These are phyloP conservation scores for Nannoperca obscura DNA, from an alignment of 2,797 vertebrate genomes.

Conservation along the genomic window DNA sequence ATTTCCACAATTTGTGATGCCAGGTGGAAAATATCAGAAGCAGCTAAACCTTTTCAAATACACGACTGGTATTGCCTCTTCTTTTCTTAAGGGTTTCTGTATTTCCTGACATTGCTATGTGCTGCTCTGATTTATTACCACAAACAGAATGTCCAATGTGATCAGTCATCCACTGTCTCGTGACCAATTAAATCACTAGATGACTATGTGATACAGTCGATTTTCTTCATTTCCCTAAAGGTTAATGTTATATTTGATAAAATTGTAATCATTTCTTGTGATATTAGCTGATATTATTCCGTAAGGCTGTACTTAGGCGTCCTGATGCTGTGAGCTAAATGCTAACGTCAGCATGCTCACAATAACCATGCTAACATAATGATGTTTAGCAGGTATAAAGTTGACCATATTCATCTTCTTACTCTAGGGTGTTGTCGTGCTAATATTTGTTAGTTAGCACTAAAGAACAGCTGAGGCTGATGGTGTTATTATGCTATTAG, in stretches of 20 bases:
- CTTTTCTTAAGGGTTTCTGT: neutral
- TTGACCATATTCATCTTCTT: too few relatives aligned
- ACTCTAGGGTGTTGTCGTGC: too few relatives aligned
- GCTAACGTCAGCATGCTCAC: too few relatives aligned
- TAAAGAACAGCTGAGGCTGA: too few relatives aligned
- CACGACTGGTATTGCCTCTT: neutral
- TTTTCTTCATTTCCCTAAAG: slow-evolving; percentile 8
- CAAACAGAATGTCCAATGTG: neutral
- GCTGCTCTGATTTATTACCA: slow-evolving; percentile 21
- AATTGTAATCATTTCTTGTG: neutral
- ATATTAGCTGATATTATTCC: neutral
- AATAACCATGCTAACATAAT: too few relatives aligned
- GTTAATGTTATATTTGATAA: neutral
- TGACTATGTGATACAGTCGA: slow-evolving; percentile 11
- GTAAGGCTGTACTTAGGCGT: neutral
- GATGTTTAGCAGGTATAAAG: too few relatives aligned
- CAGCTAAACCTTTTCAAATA: neutral
- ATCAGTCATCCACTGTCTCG: slow-evolving; percentile 18
- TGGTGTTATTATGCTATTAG: too few relatives aligned
- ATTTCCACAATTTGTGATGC: slow-evolving; percentile 16
- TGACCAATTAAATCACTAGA: slow-evolving; percentile 37
- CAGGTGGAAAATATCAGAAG: slow-evolving; percentile 24
- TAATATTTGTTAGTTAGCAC: too few relatives aligned
- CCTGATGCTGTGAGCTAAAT: too few relatives aligned
- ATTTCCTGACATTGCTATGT: neutral